These are phyloP conservation scores for Apamea crenata DNA, from an alignment of 2,888 invertebrate species.

Conservation along the genomic window DNA sequence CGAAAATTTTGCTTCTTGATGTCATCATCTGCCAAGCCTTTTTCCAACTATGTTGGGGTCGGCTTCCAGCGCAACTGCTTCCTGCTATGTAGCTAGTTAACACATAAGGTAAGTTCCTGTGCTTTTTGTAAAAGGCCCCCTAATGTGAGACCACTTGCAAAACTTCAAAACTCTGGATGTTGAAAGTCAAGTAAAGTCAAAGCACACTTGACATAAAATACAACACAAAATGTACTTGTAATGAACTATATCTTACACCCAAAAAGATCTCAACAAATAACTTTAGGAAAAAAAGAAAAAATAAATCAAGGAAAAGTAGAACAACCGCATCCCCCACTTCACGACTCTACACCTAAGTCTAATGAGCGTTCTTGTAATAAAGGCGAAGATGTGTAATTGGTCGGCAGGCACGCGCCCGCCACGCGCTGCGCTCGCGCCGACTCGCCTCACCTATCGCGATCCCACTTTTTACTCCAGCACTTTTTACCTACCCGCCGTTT, in stretches of 20 bases:
- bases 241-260: too few relatives aligned
- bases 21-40: too few relatives aligned
- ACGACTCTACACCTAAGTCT: slow-evolving; percentile 67
- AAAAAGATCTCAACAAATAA: background rate
- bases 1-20: too few relatives aligned
- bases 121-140: background rate
- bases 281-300: background rate
- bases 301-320: background rate
- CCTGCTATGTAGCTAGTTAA: background rate
- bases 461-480: slow-evolving; percentile 59
- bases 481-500: slow-evolving; percentile 45
- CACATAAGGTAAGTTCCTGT: background rate
- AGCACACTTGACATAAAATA: background rate
- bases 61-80: background rate
- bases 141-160: background rate
- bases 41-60: too few relatives aligned
- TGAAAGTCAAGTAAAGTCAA: background rate
- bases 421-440: slow-evolving; percentile 80
- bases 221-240: background rate
- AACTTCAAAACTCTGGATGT: background rate
- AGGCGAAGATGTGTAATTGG: slow-evolving; percentile 88
- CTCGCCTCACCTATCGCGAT: slow-evolving; percentile 69
- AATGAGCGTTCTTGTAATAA: slow-evolving; percentile 87
- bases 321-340: slow-evolving; percentile 56
- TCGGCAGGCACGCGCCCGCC: slow-evolving; percentile 83